These are phyloP conservation scores for Tiliqua scincoides DNA, from an alignment of 2,113 vertebrate genomes.

Conservation along the genomic window DNA sequence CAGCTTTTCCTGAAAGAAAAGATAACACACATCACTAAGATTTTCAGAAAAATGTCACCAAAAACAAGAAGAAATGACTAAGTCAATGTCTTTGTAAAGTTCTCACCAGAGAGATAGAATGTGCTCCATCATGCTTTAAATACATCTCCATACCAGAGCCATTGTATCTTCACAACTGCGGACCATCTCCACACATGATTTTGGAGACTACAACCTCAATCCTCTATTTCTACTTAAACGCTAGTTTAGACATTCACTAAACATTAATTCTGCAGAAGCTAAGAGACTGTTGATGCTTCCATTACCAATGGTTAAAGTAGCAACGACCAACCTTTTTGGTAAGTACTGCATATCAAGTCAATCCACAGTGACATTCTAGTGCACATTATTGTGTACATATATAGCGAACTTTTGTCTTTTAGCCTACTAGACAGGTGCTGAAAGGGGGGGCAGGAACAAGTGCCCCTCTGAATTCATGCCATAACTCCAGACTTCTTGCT, in stretches of 20 bases:
- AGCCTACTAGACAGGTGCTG: not conserved
- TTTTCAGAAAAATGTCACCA: conserved; percentile 49
- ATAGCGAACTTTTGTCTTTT: not conserved
- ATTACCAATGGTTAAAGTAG: not conserved
- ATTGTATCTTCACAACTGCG: too few relatives aligned
- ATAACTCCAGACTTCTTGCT: not conserved
- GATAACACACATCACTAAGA: conserved; percentile 40
- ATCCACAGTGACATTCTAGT: not conserved
- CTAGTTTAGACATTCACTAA: not conserved
- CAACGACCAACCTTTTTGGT: conserved; percentile 1
- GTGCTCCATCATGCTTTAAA: too few relatives aligned
- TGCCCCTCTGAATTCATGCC: not conserved
- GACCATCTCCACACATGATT: not conserved
- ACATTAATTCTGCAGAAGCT: conserved; percentile 4
- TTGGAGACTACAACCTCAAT: conserved; percentile 11
- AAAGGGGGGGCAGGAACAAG: not conserved
- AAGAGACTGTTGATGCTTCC: not conserved
- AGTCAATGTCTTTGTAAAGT: conserved; percentile 30
- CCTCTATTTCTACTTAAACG: not conserved
- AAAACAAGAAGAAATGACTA: conserved; percentile 38
- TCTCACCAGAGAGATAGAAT: too few relatives aligned
- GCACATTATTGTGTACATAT: not conserved
- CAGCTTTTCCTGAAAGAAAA: conserved; percentile 52
- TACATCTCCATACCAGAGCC: too few relatives aligned
- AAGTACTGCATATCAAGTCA: not conserved